Evolutionary conservation across 1,140 invertebrate genomes (phyloP), one percentile per base, ranked within the genome.

Genomic region (Achroia grisella): DNA sequence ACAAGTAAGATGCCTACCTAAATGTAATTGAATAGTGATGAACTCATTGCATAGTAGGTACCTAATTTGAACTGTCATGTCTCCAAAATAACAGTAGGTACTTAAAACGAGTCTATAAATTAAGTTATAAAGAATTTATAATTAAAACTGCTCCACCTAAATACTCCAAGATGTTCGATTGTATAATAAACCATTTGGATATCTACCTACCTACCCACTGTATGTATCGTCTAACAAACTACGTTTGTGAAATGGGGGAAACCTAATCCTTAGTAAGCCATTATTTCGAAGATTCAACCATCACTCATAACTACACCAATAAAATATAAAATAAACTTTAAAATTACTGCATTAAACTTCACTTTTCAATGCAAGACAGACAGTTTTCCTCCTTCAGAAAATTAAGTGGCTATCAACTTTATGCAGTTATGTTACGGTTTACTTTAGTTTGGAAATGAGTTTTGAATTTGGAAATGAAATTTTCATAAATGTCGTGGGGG

Each of bases 231-330:
- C 52, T 23, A 23, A 23, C 17, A 23, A 23, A 23, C 17, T 23
- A 23, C 17, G 17, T 23, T 23, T 23, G 2, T 39, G 56, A 60
- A 69, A 71, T 62, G 70, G 72, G n/a, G 79, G 65, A 73, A 83
- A 79, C 79, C 71, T 76, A 83, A 79, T 81, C 73, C 75, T 73
- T 56, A 69, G 67, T 49, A 61, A 65, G 70, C 68, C 58, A 79
- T 81, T 74, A 81, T 76, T 76, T 66, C 68, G 65, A 67, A 78
- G 76, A 68, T 74, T 68, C 65, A 66, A 60, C 47, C 61, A 62
- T 73, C 61, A 66, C 59, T 72, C 72, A 71, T 68, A 67, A 68
- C 58, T 41, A 46, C 39, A 13, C 31, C 29, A 2, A 28, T n/a
- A 12, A 27, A 39, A 35, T 9, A 12, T 3, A 52, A 57, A 56